phyloP scores from a whole-genome alignment of 2,113 vertebrate species.

The Ptyas mucosa region DNA sequence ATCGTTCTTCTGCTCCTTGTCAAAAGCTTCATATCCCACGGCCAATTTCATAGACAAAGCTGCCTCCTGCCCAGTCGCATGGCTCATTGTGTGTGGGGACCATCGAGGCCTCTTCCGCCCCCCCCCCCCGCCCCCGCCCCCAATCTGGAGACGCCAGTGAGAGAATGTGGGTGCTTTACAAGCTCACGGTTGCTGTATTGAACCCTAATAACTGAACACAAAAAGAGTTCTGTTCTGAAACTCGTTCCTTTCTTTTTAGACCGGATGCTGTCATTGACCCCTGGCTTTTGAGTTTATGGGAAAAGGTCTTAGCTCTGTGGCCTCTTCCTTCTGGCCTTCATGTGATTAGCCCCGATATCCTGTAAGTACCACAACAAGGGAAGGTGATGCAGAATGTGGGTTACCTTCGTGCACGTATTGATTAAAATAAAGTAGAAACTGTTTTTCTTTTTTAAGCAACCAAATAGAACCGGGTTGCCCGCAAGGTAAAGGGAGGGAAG shows the following conservation, averaged over 20 bases:
- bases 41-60: neutral
- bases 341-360: constrained; percentile 67
- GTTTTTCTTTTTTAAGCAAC: neutral
- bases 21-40: neutral
- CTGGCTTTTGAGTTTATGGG: constrained; percentile 85
- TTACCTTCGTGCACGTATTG: neutral
- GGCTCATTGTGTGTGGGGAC: neutral
- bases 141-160: neutral
- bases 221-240: neutral
- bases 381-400: neutral
- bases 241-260: constrained; percentile 56
- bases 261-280: constrained; percentile 86
- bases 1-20: neutral
- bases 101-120: neutral
- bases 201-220: neutral
- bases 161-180: neutral
- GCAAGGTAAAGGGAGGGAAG: too few species aligned
- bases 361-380: constrained; percentile 69
- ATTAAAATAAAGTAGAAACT: neutral
- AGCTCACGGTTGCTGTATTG: neutral
- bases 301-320: constrained; percentile 70
- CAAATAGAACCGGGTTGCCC: neutral
- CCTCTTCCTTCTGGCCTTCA: constrained; percentile 65
- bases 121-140: neutral
- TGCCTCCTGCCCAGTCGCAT: too few species aligned